Percentiles rank a stretch among this genome's conserved stretches.
These are phyloP conservation scores for Ceratitis capitata DNA, from an alignment of 1,140 invertebrate species.

Conservation along the genomic window DNA sequence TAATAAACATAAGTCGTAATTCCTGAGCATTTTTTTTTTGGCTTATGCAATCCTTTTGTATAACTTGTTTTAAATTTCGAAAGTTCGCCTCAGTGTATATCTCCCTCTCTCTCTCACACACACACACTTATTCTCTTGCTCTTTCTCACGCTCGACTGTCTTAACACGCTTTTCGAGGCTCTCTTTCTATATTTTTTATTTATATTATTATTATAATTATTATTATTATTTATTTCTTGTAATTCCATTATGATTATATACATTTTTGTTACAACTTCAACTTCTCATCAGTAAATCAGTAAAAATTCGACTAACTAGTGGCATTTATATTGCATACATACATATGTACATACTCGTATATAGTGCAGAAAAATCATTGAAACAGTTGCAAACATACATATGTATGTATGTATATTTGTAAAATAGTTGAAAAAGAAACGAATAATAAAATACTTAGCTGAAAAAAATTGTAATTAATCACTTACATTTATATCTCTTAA, in stretches of 20 bases:
- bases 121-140: not conserved
- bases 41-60: not conserved
- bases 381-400: not conserved
- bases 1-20: not conserved
- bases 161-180: not conserved
- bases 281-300: conserved; percentile 44
- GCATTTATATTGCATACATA: not conserved
- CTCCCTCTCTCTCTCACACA: not conserved
- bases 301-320: conserved; percentile 42
- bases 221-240: not conserved
- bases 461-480: not conserved
- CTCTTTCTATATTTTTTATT: not conserved
- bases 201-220: conserved; percentile 6
- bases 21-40: not conserved
- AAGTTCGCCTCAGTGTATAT: not conserved
- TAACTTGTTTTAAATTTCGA: not conserved
- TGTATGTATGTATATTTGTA: not conserved
- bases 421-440: not conserved
- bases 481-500: not conserved
- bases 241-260: not conserved
- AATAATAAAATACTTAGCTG: not conserved
- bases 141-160: not conserved
- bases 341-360: not conserved
- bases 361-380: not conserved
- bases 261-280: conserved; percentile 20